Conservation (phyloP, 2,888 invertebrate species). For the Cephus rjabovi region DNA sequence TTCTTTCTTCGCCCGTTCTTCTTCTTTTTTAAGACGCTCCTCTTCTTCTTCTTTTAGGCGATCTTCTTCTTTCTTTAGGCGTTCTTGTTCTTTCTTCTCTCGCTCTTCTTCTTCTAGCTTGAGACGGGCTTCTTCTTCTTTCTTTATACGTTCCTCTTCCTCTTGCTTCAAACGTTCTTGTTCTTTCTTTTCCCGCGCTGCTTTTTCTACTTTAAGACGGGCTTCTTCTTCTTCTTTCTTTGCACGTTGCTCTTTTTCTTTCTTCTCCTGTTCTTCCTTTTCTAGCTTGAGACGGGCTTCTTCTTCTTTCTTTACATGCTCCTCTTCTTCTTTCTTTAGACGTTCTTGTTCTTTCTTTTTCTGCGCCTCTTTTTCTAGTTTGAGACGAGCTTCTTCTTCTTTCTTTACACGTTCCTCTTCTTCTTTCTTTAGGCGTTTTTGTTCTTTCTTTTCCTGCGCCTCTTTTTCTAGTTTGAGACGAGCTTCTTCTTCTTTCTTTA, state of each 20-base stretch:
- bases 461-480: too few species aligned
- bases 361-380: constrained; percentile 6
- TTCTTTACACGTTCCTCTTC: constrained; percentile 25
- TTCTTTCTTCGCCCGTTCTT: constrained; percentile 30
- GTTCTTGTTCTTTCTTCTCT: constrained; percentile 46
- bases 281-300: constrained; percentile 18
- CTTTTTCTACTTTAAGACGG: background rate
- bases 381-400: constrained; percentile 16
- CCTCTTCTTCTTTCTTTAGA: constrained; percentile 28
- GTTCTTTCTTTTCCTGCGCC: background rate
- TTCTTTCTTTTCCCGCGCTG: constrained; percentile 11
- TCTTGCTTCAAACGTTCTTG: constrained; percentile 20
- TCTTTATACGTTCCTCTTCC: constrained; percentile 18
- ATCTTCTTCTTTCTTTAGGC: constrained; percentile 59
- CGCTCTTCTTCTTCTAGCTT: constrained; percentile 11
- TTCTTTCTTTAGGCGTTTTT: constrained; percentile 26
- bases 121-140: constrained; percentile 13
- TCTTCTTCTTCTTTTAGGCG: constrained; percentile 52
- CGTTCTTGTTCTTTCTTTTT: constrained; percentile 27
- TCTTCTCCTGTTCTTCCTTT: constrained; percentile 21
- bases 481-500: background rate
- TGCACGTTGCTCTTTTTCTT: constrained; percentile 24
- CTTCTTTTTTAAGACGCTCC: constrained; percentile 28
- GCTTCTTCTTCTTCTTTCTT: constrained; percentile 27
- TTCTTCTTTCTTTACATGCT: constrained; percentile 33